Conservation (phyloP, 1,140 invertebrate genomes). For the Dolichoris vasculosae region DNA sequence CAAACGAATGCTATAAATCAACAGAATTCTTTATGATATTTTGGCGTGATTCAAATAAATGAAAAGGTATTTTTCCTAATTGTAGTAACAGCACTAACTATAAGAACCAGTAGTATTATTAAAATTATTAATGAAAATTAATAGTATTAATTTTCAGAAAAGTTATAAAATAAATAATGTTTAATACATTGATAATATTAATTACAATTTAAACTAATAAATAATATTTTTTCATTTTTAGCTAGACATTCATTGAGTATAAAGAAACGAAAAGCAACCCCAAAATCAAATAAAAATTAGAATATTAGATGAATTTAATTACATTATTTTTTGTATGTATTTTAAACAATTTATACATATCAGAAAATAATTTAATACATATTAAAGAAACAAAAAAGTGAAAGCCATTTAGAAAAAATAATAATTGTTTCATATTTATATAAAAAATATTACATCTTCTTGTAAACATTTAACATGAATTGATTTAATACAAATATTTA, state of each 20-base stretch:
- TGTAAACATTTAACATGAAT: neutral
- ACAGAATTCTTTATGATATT: too few species aligned
- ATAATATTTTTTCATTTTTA: neutral
- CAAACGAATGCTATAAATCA: too few species aligned
- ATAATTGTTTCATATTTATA: neutral
- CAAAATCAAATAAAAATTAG: neutral
- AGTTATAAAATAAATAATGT: too few species aligned
- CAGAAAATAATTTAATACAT: neutral
- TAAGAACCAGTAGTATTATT: too few species aligned
- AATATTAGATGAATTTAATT: slow-evolving; percentile 17
- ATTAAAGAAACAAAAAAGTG: too few species aligned
- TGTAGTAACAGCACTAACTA: too few species aligned
- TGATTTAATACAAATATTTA: neutral
- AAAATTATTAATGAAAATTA: too few species aligned
- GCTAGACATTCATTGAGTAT: neutral
- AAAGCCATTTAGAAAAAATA: neutral
- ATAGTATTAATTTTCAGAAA: too few species aligned
- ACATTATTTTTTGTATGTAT: neutral
- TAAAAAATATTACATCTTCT: neutral
- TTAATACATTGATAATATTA: neutral
- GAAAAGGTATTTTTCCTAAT: too few species aligned
- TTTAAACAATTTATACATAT: neutral
- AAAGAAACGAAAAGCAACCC: neutral
- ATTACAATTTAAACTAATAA: neutral
- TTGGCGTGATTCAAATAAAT: too few species aligned